These are phyloP conservation scores for Aphelinus certus DNA, from an alignment of 1,140 invertebrate species.

Conservation along the genomic window DNA sequence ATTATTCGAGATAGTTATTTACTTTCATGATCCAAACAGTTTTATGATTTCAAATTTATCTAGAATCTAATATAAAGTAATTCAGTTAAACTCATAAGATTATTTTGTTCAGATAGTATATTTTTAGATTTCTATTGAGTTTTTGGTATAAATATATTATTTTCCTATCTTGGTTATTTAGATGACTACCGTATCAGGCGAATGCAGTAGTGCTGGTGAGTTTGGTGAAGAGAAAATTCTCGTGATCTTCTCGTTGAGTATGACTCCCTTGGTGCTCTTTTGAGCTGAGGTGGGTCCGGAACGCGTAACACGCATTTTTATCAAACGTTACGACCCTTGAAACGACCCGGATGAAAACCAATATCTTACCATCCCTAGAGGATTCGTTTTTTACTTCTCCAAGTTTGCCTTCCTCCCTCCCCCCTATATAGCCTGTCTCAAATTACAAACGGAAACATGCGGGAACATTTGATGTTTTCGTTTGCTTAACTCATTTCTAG, in stretches of 20 bases:
- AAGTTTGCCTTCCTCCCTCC: constrained; percentile 1
- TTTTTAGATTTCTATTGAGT: no score
- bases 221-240: constrained; percentile 60
- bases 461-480: no score
- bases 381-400: constrained; percentile 48
- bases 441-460: no score
- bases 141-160: no score
- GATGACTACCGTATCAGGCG: constrained; percentile 7
- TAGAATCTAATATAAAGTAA: no score
- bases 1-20: no score
- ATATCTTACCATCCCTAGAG: constrained; percentile 62
- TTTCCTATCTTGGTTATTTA: constrained; percentile 34
- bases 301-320: constrained; percentile 67
- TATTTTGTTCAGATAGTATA: no score
- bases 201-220: constrained; percentile 27
- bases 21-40: no score
- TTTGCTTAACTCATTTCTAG: no score
- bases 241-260: constrained; percentile 60
- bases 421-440: no score
- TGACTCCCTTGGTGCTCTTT: constrained; percentile 63
- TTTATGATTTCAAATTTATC: no score
- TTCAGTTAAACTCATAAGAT: no score
- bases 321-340: constrained; percentile 65
- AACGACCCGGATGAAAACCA: constrained; percentile 65
- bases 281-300: constrained; percentile 56